Percentiles rank a stretch among this genome's conserved stretches.
These are phyloP conservation scores for Caerostris darwini DNA, from an alignment of 1,140 invertebrate species.

Conservation along the genomic window DNA sequence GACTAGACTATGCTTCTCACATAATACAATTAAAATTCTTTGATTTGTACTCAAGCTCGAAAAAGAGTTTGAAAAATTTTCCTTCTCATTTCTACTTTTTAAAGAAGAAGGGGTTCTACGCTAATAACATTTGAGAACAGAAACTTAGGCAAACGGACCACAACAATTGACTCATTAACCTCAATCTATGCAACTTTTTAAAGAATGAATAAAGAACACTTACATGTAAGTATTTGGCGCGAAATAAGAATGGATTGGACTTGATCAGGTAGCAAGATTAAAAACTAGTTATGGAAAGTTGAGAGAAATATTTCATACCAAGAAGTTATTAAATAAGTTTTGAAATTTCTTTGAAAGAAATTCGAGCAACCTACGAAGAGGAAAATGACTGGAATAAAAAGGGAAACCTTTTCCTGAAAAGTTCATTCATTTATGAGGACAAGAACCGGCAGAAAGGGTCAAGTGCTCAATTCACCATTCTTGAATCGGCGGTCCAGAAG, in stretches of 20 bases:
- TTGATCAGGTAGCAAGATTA: background rate
- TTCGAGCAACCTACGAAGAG: background rate
- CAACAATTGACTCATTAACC: background rate
- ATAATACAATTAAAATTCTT: constrained; percentile 37
- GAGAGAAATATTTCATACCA: background rate
- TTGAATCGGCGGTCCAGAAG: background rate
- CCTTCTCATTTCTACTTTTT: background rate
- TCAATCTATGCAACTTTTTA: background rate
- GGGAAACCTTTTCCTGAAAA: background rate
- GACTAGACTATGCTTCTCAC: constrained; percentile 36
- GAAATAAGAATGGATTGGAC: background rate
- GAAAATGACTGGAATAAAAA: background rate
- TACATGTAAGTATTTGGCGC: background rate
- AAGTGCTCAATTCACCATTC: constrained; percentile 10
- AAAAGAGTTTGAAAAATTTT: constrained; percentile 54
- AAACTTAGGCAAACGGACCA: background rate
- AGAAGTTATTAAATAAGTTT: background rate
- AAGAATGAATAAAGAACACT: background rate
- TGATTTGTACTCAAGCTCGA: constrained; percentile 64
- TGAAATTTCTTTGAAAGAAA: background rate
- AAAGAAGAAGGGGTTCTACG: background rate
- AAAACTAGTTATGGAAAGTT: background rate
- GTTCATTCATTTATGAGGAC: constrained; percentile 31
- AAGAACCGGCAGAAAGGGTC: constrained; percentile 15
- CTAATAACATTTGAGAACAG: background rate